Percentiles rank a stretch among this genome's conserved stretches.
Conservation (phyloP, 2,888 invertebrate species). For the Carcina quercana region DNA sequence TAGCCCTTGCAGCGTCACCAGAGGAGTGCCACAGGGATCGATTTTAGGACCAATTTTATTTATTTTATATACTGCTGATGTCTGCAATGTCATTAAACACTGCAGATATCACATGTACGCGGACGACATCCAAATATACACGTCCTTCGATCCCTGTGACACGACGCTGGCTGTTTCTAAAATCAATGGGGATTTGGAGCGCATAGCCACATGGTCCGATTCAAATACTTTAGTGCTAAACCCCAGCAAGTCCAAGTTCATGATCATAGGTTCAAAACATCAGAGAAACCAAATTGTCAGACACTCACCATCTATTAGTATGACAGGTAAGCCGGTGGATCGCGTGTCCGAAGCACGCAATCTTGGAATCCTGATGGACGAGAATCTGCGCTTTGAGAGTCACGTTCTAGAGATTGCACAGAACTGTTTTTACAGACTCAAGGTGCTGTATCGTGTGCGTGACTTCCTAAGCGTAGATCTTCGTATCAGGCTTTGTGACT, state of each 20-base stretch:
- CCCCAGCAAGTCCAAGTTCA: slow-evolving; percentile 6
- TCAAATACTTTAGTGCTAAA: slow-evolving; percentile 6
- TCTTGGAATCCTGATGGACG: slow-evolving; percentile 9
- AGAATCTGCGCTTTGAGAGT: slow-evolving; percentile 5
- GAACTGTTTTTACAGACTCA: slow-evolving; percentile 11
- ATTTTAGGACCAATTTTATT: too few relatives aligned
- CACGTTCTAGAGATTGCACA: slow-evolving; percentile 4
- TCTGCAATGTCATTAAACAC: slow-evolving; percentile 1
- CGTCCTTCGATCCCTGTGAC: slow-evolving; percentile 1
- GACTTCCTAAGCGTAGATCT: slow-evolving; percentile 3
- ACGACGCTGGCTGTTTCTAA: neutral
- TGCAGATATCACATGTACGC: slow-evolving; percentile 11
- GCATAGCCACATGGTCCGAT: slow-evolving; percentile 4
- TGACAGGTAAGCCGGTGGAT: slow-evolving; percentile 1
- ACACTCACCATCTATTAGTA: neutral
- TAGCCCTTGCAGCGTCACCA: neutral
- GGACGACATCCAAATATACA: slow-evolving; percentile 10
- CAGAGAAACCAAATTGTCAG: neutral
- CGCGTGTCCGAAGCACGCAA: slow-evolving; percentile 8
- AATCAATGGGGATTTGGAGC: slow-evolving; percentile 5
- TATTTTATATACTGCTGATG: slow-evolving; percentile 11
- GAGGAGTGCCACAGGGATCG: slow-evolving; percentile 11
- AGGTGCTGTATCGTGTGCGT: slow-evolving; percentile 9
- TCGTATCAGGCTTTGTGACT: slow-evolving; percentile 6
- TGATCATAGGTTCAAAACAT: slow-evolving; percentile 3